These are phyloP conservation scores for Cyrtonyx montezumae DNA, from an alignment of 2,113 vertebrate genomes.

Conservation along the genomic window DNA sequence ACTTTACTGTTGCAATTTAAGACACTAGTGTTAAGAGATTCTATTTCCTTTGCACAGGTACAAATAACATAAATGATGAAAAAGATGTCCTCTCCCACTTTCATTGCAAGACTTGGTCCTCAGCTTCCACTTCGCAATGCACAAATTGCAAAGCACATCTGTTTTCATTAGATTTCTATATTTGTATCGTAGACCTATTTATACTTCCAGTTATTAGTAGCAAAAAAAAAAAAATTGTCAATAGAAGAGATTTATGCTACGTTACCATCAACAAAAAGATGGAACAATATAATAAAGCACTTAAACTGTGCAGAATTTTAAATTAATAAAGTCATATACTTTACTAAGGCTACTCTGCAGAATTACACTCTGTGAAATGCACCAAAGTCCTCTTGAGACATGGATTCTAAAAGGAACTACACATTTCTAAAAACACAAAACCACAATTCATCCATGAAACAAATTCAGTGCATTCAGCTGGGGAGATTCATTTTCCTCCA, in stretches of 20 bases:
- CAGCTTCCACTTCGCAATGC: background rate
- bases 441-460: background rate
- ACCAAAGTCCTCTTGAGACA: background rate
- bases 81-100: background rate
- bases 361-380: background rate
- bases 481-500: background rate
- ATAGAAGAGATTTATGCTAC: background rate
- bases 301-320: background rate
- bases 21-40: background rate
- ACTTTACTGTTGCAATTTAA: background rate
- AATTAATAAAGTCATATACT: background rate
- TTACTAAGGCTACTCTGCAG: background rate
- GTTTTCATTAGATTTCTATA: background rate
- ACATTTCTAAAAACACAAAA: background rate
- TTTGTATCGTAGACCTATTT: background rate
- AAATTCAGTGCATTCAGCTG: background rate
- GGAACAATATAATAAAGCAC: background rate
- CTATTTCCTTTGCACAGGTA: background rate
- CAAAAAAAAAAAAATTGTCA: background rate
- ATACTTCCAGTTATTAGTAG: background rate
- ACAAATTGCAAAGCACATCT: background rate
- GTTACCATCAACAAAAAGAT: background rate
- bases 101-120: background rate
- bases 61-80: background rate
- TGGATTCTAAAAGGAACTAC: background rate